phyloP scores from a whole-genome alignment of 2,888 invertebrate species.

The Melipona bicolor region DNA sequence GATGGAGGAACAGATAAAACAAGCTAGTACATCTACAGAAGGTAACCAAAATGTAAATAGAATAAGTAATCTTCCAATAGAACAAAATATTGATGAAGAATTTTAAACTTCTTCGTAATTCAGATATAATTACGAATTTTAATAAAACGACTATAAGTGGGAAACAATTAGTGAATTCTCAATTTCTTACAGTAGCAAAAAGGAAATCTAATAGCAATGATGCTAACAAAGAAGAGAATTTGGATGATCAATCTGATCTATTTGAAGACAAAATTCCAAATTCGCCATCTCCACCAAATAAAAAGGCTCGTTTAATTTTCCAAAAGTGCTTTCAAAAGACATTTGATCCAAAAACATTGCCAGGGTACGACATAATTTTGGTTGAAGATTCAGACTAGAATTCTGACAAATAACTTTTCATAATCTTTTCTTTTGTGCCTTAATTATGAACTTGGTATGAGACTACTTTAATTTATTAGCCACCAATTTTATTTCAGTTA shows the following conservation, averaged over 20 bases:
- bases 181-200: constrained; percentile 54
- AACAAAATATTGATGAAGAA: constrained; percentile 7
- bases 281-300: constrained; percentile 87
- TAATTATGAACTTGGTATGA: not conserved
- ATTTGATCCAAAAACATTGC: constrained; percentile 86
- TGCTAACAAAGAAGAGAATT: constrained; percentile 58
- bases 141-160: constrained; percentile 16
- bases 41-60: not conserved
- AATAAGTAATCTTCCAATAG: not conserved
- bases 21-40: constrained; percentile 1
- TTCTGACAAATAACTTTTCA: constrained; percentile 11
- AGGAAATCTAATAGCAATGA: constrained; percentile 60
- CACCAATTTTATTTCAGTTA: not conserved
- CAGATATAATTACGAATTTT: not conserved
- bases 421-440: not conserved
- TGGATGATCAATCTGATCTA: not conserved
- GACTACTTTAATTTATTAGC: not conserved
- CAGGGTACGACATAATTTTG: constrained; percentile 86
- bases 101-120: constrained; percentile 5
- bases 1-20: constrained; percentile 1
- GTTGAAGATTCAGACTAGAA: constrained; percentile 90
- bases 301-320: constrained; percentile 88
- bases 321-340: constrained; percentile 90
- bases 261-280: constrained; percentile 85
- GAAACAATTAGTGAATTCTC: constrained; percentile 29